phyloP scores from a whole-genome alignment of 2,888 invertebrate species.

The Agrochola lychnidis region DNA sequence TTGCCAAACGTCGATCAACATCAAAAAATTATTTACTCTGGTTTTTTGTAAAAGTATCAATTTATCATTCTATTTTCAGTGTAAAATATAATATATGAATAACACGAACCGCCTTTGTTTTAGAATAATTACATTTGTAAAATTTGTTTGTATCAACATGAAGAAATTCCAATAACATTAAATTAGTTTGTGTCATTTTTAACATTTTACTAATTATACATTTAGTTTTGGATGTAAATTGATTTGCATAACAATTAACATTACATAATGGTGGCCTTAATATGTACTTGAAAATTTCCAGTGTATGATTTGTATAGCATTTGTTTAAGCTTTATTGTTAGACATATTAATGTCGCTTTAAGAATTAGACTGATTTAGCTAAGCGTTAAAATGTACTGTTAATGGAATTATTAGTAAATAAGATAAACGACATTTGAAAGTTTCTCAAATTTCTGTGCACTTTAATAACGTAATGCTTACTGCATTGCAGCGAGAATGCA shows the following conservation, averaged over 20 bases:
- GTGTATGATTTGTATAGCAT: conserved; percentile 85
- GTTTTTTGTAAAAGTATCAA: conserved; percentile 25
- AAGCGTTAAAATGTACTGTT: conserved; percentile 89
- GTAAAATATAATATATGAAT: conserved; percentile 52
- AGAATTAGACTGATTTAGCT: conserved; percentile 91
- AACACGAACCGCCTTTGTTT: conserved; percentile 60
- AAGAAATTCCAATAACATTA: conserved; percentile 61
- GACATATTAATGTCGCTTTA: conserved; percentile 89
- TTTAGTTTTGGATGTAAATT: conserved; percentile 70
- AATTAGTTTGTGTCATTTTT: conserved; percentile 61
- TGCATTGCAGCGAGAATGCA: conserved; percentile 44
- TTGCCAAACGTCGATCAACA: conserved; percentile 32
- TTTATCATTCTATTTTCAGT: conserved; percentile 50
- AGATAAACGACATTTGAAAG: conserved; percentile 80
- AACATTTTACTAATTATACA: conserved; percentile 64
- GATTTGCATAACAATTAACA: conserved; percentile 70
- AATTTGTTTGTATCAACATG: conserved; percentile 48
- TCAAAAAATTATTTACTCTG: conserved; percentile 25
- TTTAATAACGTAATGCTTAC: conserved; percentile 37
- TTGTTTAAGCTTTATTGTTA: conserved; percentile 89
- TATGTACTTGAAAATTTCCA: conserved; percentile 83
- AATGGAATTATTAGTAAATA: conserved; percentile 85
- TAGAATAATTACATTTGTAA: conserved; percentile 59
- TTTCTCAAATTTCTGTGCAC: conserved; percentile 54
- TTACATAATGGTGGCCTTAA: conserved; percentile 85